Base-by-base conservation (phyloP, 2,888 invertebrate genomes). In the Brachyopa scutellaris region DNA sequence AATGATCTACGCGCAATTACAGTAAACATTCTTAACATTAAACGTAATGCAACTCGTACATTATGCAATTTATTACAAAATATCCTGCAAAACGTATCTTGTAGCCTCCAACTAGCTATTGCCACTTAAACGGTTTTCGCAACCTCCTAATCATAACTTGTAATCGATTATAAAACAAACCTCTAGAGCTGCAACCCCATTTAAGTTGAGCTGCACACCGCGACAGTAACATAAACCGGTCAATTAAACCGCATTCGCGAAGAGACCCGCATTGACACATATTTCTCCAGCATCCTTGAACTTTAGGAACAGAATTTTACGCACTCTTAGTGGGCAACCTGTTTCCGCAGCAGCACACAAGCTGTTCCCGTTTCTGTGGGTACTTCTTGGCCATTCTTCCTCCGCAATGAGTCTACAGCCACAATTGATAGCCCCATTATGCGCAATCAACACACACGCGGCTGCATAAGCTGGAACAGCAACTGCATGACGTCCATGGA, bases 401-500 rank as follows among this genome's bases (percentile, higher is more conserved):
- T 67, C 74, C 74, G 74, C 62, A 64, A 62, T 62, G 15, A 64
- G 80, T 80, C 74, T 69, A 23, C 49, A 33, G 49, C 7, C 42
- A 64, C 74, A 64, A 80, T 80, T 80, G 74, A 80, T 76, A 62
- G 76, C 29, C 49, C 33, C 69, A 80, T 74, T 69, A 80, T 76
- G 76, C 36, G 45, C 76, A 80, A 80, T 80, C 80, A 80, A 69
- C 62, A 69, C 62, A 51, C 62, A 69, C 62, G 45, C 59, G 5
- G 61, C 21, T 33, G 19, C 29, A 42, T 29, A n/a, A 61, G 61
- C 21, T 61, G 15, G n/a, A 36, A 31, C 21, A 55, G 38, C 21
- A 29, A 11, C 15, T 69, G 45, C 29, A 17, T 49, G 31, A 40
- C 26, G 51, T 38, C 29, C 55, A 45, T 26, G 53, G 17, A 38